A percentile compares a stretch with the other conserved stretches of the same genome.
phyloP scores from a whole-genome alignment of 2,888 invertebrate genomes.

The Campoplex nolae region DNA sequence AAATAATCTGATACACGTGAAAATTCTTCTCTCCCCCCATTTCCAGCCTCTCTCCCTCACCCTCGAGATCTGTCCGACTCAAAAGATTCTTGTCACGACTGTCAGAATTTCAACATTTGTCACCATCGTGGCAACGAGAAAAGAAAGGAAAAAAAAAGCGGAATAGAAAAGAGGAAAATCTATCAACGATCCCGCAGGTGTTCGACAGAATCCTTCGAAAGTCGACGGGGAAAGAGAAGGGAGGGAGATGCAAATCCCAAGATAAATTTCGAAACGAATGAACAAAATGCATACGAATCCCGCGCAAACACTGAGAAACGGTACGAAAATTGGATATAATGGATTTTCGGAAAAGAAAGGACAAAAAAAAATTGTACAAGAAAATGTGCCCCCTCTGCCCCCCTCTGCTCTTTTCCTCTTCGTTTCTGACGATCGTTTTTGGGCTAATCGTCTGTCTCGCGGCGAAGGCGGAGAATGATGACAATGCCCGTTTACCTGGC shows the following conservation, averaged over 20 bases:
- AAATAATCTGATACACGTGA: conserved; percentile 28
- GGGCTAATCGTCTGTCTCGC: conserved; percentile 51
- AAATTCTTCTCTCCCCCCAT: neutral
- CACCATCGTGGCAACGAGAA: conserved; percentile 27
- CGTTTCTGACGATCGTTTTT: conserved; percentile 38
- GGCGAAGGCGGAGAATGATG: conserved; percentile 65
- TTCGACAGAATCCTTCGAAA: conserved; percentile 12
- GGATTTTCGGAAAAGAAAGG: conserved; percentile 38
- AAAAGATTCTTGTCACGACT: conserved; percentile 38
- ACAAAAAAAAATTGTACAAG: conserved; percentile 49
- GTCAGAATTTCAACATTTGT: conserved; percentile 52
- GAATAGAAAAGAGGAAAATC: conserved; percentile 22
- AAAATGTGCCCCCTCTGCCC: conserved; percentile 39
- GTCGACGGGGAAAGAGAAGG: conserved; percentile 19
- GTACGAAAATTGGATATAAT: conserved; percentile 69
- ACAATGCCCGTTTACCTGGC: conserved; percentile 77
- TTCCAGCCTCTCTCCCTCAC: neutral
- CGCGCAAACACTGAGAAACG: conserved; percentile 35
- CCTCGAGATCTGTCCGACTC: neutral
- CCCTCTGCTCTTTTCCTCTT: neutral
- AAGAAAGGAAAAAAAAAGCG: neutral
- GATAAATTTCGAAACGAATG: conserved; percentile 72
- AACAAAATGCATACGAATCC: conserved; percentile 71
- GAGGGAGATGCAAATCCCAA: conserved; percentile 76
- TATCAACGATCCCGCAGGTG: conserved; percentile 60